Conservation (phyloP, 1,140 invertebrate genomes). For the Drosophila kikkawai region DNA sequence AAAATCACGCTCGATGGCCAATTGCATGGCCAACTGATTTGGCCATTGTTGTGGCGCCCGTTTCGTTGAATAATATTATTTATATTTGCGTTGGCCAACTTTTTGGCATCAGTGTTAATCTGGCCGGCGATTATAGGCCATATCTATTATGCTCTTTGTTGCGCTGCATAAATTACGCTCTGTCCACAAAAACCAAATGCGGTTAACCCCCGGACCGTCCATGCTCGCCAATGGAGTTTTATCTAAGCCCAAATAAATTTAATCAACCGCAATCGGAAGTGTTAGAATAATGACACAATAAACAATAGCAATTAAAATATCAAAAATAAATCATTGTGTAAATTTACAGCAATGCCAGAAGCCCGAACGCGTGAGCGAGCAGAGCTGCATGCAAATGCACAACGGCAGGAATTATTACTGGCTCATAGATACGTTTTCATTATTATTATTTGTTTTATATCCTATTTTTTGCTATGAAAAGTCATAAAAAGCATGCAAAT, state of each 20-base stretch:
- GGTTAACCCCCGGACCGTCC: conserved; percentile 47
- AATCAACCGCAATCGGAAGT: conserved; percentile 82
- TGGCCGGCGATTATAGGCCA: conserved; percentile 56
- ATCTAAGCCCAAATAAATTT: conserved; percentile 80
- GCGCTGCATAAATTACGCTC: conserved; percentile 62
- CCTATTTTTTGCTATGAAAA: conserved; percentile 53
- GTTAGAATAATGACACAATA: conserved; percentile 84
- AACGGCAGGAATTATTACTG: conserved; percentile 41
- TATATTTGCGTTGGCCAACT: conserved; percentile 26
- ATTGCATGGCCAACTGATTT: conserved; percentile 15
- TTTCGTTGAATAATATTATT: conserved; percentile 31
- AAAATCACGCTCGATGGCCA: conserved; percentile 5
- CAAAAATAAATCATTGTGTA: conserved; percentile 82
- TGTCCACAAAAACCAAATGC: conserved; percentile 56
- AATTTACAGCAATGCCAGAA: conserved; percentile 74
- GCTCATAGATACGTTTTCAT: conserved; percentile 43
- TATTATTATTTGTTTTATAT: conserved; percentile 36
- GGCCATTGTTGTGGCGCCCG: conserved; percentile 7
- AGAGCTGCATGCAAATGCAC: conserved; percentile 66
- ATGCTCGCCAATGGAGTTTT: conserved; percentile 34
- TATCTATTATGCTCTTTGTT: conserved; percentile 70
- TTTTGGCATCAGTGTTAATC: conserved; percentile 57
- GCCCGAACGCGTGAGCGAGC: conserved; percentile 7
- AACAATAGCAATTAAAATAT: conserved; percentile 83
- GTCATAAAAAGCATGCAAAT: conserved; percentile 75